These are phyloP conservation scores for Mastomys natalensis DNA, from an alignment of 2,113 vertebrate species.

Conservation along the genomic window DNA sequence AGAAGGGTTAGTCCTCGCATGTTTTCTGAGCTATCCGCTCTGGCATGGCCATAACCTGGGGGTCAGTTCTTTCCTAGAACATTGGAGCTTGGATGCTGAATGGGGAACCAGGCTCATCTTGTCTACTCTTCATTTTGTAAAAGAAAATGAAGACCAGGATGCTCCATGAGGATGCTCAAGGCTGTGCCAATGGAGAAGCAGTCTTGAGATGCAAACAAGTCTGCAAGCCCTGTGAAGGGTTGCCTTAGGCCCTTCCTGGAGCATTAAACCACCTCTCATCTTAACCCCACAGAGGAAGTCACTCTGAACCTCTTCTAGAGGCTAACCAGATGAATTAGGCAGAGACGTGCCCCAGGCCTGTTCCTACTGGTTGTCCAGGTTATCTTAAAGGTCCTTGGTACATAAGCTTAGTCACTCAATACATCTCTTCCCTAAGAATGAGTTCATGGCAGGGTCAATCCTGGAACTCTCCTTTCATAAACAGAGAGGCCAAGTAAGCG, in stretches of 20 bases:
- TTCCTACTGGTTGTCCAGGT: not conserved
- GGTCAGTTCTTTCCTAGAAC: constrained; percentile 6
- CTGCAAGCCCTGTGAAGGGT: not conserved
- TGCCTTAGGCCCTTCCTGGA: not conserved
- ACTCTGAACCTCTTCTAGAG: not conserved
- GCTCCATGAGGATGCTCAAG: not conserved
- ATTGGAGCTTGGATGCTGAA: not conserved
- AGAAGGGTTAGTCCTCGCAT: not conserved
- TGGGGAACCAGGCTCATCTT: not conserved
- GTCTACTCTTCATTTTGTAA: constrained; percentile 5
- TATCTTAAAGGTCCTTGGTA: not conserved
- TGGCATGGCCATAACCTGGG: not conserved
- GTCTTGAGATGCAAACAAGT: not conserved
- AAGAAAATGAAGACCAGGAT: not conserved
- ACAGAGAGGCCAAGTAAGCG: not conserved
- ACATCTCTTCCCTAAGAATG: not conserved
- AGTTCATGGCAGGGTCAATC: not conserved
- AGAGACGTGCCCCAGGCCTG: not conserved
- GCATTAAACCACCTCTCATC: not conserved
- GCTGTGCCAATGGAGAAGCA: not conserved
- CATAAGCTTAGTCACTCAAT: not conserved
- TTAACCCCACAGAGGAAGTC: not conserved
- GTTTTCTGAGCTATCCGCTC: constrained; percentile 9
- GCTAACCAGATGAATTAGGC: not conserved
- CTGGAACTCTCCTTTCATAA: constrained; percentile 15